Conservation (phyloP, 2,888 invertebrate genomes). For the Azorinus chamasolen region DNA sequence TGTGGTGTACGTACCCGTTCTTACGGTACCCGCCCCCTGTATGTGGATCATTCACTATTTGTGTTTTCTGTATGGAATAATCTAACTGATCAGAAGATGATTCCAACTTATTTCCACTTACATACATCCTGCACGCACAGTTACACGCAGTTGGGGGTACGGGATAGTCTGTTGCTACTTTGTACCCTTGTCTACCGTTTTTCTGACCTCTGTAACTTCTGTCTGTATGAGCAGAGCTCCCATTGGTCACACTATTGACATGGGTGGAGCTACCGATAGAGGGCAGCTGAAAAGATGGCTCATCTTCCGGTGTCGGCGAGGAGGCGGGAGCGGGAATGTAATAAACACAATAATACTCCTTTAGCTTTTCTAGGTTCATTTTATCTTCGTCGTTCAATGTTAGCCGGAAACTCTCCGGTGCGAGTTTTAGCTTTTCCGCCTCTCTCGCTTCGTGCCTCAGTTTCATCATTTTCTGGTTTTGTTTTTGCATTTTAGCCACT, state of each 20-base stretch:
- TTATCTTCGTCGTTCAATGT: slow-evolving; percentile 64
- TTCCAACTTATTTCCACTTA: slow-evolving; percentile 55
- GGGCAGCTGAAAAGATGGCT: neutral
- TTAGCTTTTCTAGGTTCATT: slow-evolving; percentile 67
- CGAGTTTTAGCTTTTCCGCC: slow-evolving; percentile 59
- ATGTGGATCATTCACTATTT: neutral
- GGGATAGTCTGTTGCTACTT: slow-evolving; percentile 34
- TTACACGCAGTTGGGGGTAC: slow-evolving; percentile 50
- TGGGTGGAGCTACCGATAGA: slow-evolving; percentile 2
- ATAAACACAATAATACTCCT: slow-evolving; percentile 75
- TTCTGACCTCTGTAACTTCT: slow-evolving; percentile 18
- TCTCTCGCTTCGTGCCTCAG: slow-evolving; percentile 51
- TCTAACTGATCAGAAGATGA: slow-evolving; percentile 28
- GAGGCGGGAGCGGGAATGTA: slow-evolving; percentile 67
- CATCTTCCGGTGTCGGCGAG: slow-evolving; percentile 38
- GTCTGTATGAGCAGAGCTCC: slow-evolving; percentile 22
- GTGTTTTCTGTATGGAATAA: slow-evolving; percentile 23
- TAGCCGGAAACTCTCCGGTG: slow-evolving; percentile 60
- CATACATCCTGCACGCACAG: slow-evolving; percentile 56
- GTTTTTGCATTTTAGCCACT: slow-evolving; percentile 55
- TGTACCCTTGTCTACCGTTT: slow-evolving; percentile 24
- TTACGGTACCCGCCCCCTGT: neutral
- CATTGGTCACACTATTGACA: neutral
- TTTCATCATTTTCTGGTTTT: slow-evolving; percentile 54
- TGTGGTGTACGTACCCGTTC: slow-evolving; percentile 1